Conservation (phyloP, 2,888 invertebrate species). For the Stramonita haemastoma region DNA sequence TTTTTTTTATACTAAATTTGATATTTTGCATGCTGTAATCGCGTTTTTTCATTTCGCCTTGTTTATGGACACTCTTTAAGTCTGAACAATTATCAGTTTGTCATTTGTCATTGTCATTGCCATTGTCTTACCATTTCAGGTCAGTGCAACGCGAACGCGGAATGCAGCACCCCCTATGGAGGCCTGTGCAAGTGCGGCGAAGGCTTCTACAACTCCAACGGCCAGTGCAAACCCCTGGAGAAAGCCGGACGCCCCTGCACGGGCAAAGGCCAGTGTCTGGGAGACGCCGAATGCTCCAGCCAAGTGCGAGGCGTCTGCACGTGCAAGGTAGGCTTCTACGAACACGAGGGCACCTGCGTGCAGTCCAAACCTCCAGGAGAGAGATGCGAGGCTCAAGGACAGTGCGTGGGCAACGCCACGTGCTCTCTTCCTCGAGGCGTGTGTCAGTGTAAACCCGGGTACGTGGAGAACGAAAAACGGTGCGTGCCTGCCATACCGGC, state of each 20-base stretch:
- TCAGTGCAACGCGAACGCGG: slow-evolving; percentile 45
- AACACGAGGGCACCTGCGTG: slow-evolving; percentile 40
- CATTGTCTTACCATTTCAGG: not conserved
- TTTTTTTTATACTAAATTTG: too few species aligned
- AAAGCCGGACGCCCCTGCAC: slow-evolving; percentile 44
- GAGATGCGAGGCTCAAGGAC: not conserved
- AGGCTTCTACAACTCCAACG: slow-evolving; percentile 41
- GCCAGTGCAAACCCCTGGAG: slow-evolving; percentile 40
- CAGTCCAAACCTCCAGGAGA: slow-evolving; percentile 32
- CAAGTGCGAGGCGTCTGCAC: slow-evolving; percentile 42
- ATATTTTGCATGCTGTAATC: too few species aligned
- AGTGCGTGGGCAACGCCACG: slow-evolving; percentile 33
- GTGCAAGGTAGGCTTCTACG: slow-evolving; percentile 42
- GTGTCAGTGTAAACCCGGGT: slow-evolving; percentile 38
- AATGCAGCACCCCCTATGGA: slow-evolving; percentile 45
- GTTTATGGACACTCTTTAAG: too few species aligned
- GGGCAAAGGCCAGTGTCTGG: slow-evolving; percentile 45
- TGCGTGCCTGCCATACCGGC: slow-evolving; percentile 39
- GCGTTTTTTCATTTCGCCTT: too few species aligned
- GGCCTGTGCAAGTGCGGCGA: slow-evolving; percentile 47
- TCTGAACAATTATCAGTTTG: too few species aligned
- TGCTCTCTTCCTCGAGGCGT: not conserved
- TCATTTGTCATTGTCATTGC: not conserved
- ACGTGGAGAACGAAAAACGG: slow-evolving; percentile 29
- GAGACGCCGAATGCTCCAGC: slow-evolving; percentile 43